phyloP scores from a whole-genome alignment of 1,140 invertebrate genomes.

The Aphidius ervi region DNA sequence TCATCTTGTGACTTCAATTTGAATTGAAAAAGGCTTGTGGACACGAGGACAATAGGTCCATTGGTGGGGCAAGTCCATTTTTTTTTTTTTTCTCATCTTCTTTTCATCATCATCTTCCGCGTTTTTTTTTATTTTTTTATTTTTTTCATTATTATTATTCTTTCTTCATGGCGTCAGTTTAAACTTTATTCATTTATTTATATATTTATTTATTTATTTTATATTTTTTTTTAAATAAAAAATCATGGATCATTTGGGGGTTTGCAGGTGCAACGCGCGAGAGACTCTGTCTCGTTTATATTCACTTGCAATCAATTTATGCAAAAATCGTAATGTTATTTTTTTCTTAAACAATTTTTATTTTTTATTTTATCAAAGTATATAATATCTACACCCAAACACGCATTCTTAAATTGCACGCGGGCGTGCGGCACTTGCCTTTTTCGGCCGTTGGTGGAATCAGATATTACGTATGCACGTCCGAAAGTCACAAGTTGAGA shows the following conservation, averaged over 20 bases:
- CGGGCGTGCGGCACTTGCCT: slow-evolving; percentile 26
- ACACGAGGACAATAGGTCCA: slow-evolving; percentile 49
- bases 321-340: not conserved
- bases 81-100: slow-evolving; percentile 5
- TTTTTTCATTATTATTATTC: not conserved
- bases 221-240: too few species aligned
- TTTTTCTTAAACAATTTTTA: not conserved
- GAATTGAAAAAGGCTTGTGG: slow-evolving; percentile 50
- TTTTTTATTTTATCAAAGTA: slow-evolving; percentile 1
- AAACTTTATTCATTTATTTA: too few species aligned
- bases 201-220: too few species aligned
- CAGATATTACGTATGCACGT: slow-evolving; percentile 42
- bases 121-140: slow-evolving; percentile 3
- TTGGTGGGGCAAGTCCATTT: slow-evolving; percentile 23
- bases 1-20: slow-evolving; percentile 42
- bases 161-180: too few species aligned
- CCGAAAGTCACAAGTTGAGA: slow-evolving; percentile 17
- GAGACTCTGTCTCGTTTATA: not conserved
- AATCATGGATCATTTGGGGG: too few species aligned
- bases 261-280: not conserved
- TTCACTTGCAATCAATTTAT: too few species aligned
- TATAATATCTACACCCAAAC: slow-evolving; percentile 9
- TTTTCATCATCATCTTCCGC: slow-evolving; percentile 10
- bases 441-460: slow-evolving; percentile 32
- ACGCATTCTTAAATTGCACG: slow-evolving; percentile 16